These are phyloP conservation scores for Paralichthys olivaceus DNA, from an alignment of 2,113 vertebrate genomes.

Conservation along the genomic window DNA sequence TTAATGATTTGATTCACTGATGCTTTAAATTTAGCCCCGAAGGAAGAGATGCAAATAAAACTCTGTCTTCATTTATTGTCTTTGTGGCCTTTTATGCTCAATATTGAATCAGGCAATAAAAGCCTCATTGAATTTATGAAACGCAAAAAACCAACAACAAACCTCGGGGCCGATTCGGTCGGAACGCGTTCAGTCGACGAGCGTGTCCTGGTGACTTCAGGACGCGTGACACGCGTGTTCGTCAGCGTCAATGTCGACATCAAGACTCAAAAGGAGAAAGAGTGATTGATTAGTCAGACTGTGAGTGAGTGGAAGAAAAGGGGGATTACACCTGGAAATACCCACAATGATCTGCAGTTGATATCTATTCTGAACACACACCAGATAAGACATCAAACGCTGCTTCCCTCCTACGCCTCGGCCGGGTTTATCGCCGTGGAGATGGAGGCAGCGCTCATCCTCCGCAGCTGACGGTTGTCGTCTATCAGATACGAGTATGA, in stretches of 20 bases:
- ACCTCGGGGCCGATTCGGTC: background rate
- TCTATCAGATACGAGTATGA: slow-evolving; percentile 40
- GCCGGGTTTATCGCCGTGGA: background rate
- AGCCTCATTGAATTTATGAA: slow-evolving; percentile 58
- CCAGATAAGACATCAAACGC: slow-evolving; percentile 47
- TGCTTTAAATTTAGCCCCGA: slow-evolving; percentile 84
- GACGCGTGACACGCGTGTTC: background rate
- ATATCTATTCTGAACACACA: slow-evolving; percentile 3
- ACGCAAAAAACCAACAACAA: slow-evolving; percentile 19
- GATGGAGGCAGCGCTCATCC: background rate
- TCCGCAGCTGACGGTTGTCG: slow-evolving; percentile 29
- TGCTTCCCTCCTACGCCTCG: background rate
- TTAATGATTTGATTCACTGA: slow-evolving; percentile 88
- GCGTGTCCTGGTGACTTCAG: too few species aligned
- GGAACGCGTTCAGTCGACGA: background rate
- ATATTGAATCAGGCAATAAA: slow-evolving; percentile 59
- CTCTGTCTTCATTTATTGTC: slow-evolving; percentile 76
- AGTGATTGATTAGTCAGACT: slow-evolving; percentile 22
- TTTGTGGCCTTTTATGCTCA: slow-evolving; percentile 61
- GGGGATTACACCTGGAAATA: slow-evolving; percentile 20
- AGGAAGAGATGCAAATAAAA: slow-evolving; percentile 77
- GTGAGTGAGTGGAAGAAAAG: background rate
- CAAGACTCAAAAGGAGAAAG: background rate
- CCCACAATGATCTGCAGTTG: slow-evolving; percentile 7
- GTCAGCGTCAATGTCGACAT: too few species aligned